Evolutionary conservation across 2,888 invertebrate species (phyloP), one percentile per base, ranked within the genome.

Genomic region (Xestia xanthographa): DNA sequence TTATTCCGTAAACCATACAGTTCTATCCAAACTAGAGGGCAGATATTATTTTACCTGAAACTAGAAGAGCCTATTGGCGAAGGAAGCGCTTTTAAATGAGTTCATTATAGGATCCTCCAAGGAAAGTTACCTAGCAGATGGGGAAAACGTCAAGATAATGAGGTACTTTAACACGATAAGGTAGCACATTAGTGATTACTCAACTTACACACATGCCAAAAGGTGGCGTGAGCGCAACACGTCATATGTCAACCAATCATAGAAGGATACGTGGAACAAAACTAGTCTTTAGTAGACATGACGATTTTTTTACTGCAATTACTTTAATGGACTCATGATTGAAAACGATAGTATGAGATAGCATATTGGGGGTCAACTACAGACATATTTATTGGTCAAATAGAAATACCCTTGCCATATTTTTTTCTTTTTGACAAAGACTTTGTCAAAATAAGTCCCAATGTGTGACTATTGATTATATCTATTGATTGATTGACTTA

Each of bases 191-290:
- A 53, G 41, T 48, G 41, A 83, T 82, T 74, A 65, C 66, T 67
- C 79, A 82, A 70, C 48, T 58, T 43, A 69, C 50, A 78, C 62
- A 70, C 70, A 67, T 56, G 79, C 20, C 26, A 78, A 53, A 80
- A 71, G n/a, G 71, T 84, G 68, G 82, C 74, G 84, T 38, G 74
- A 79, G 71, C 80, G 60, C 69, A 82, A 79, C 63, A 82, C 70
- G 84, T 68, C 71, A 74, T 79, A 29, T 45, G 34, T 38, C 74
- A 62, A 68, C 80, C 82, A 82, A 84, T 75, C 80, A 79, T 65
- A 72, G 53, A 74, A 83, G 60, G 68, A 62, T 79, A 71, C 71
- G 74, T 84, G 38, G 38, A 79, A 48, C 66, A 34, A 48, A 72
- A 66, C 56, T 56, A 58, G 66, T 41, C 8, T 56, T 69, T 67